phyloP scores from a whole-genome alignment of 2,797 vertebrate species.

The Epinephelus malabaricus region DNA sequence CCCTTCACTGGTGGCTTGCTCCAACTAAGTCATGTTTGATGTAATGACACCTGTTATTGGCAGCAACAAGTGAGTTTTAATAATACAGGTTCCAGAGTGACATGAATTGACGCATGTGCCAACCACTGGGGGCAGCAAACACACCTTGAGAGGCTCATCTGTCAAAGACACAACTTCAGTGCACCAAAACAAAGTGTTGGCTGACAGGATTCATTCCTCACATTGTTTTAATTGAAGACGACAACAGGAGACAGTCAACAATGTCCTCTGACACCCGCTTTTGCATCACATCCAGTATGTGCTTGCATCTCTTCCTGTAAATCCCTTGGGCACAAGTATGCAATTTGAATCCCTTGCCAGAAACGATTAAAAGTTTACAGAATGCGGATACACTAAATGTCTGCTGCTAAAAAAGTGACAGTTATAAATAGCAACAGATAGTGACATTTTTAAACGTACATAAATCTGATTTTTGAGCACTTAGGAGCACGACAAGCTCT shows the following conservation, averaged over 20 bases:
- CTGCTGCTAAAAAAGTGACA: background rate
- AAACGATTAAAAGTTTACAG: background rate
- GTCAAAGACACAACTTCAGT: background rate
- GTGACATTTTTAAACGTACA: too few relatives aligned
- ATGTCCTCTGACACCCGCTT: background rate
- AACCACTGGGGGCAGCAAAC: background rate
- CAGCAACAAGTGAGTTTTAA: background rate
- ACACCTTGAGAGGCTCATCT: background rate
- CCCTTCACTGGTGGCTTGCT: background rate
- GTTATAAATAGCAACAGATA: too few relatives aligned
- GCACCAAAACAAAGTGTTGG: background rate
- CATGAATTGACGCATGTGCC: background rate
- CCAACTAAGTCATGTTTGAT: background rate
- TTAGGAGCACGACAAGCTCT: too few relatives aligned
- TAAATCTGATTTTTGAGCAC: too few relatives aligned
- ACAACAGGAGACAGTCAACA: background rate
- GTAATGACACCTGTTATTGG: background rate
- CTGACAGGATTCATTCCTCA: background rate
- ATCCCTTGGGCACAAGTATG: background rate
- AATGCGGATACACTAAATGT: background rate
- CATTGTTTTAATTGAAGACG: background rate
- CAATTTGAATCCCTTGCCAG: background rate
- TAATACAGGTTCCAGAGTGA: background rate
- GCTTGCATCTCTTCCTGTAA: background rate
- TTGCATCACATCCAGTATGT: background rate